phyloP scores from a whole-genome alignment of 1,140 invertebrate species.

The Sarcophaga bullata region DNA sequence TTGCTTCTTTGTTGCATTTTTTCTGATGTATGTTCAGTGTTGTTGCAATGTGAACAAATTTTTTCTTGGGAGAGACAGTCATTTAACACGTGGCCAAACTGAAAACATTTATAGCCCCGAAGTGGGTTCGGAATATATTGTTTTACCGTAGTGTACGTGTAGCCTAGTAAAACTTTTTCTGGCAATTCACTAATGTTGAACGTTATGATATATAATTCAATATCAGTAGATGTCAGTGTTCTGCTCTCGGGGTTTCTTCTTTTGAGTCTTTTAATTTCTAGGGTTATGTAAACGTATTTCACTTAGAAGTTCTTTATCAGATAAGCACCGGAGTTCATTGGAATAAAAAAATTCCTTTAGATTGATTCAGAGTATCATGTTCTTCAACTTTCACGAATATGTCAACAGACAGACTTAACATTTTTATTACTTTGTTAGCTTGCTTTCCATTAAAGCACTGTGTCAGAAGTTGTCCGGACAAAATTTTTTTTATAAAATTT shows the following conservation, averaged over 20 bases:
- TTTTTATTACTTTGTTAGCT: background rate
- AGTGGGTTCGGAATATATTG: background rate
- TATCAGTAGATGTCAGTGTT: background rate
- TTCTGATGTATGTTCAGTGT: background rate
- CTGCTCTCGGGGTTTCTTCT: background rate
- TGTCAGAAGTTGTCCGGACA: background rate
- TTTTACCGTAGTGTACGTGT: background rate
- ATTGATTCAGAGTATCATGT: background rate
- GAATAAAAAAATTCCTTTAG: background rate
- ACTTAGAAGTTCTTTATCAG: background rate
- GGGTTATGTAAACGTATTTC: background rate
- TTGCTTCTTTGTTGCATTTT: background rate
- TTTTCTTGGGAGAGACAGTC: background rate
- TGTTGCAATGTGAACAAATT: background rate
- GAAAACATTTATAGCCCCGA: background rate
- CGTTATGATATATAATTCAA: background rate
- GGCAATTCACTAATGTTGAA: background rate
- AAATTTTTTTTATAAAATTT: too few relatives aligned
- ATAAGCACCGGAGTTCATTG: background rate
- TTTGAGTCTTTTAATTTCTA: background rate
- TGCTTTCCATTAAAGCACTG: conserved; percentile 10
- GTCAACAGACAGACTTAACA: background rate
- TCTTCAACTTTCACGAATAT: background rate
- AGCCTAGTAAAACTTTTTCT: background rate
- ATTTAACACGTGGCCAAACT: background rate